Percentiles rank a stretch among this genome's conserved stretches.
Evolutionary conservation across 2,113 vertebrate genomes (phyloP).

Genomic region (Physeter macrocephalus): DNA sequence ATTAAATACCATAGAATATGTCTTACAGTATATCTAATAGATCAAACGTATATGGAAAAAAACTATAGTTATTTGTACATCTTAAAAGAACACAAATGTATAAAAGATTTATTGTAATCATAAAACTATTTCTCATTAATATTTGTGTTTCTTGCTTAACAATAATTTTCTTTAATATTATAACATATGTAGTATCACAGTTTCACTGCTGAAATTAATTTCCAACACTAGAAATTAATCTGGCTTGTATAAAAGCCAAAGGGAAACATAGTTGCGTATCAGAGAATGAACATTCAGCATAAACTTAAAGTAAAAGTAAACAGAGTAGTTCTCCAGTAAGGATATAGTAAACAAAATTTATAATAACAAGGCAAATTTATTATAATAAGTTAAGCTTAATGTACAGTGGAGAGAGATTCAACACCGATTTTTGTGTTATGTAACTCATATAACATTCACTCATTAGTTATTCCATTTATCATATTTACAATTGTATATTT

Average conservation of each 20-base stretch:
- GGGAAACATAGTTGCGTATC: not conserved
- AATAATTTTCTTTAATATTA: not conserved
- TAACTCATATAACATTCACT: not conserved
- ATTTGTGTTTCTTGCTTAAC: not conserved
- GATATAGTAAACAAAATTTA: slow-evolving; percentile 57
- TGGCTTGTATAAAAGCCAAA: not conserved
- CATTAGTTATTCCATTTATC: not conserved
- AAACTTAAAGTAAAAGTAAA: slow-evolving; percentile 28
- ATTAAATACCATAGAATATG: not conserved
- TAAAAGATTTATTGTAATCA: slow-evolving; percentile 41
- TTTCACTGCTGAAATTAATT: slow-evolving; percentile 21
- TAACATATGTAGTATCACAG: not conserved
- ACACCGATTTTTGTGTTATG: slow-evolving; percentile 43
- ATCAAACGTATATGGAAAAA: slow-evolving; percentile 5
- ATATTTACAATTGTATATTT: not conserved
- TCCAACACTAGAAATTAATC: slow-evolving; percentile 25
- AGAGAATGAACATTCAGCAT: slow-evolving; percentile 28
- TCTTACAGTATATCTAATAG: not conserved
- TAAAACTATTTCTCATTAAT: not conserved
- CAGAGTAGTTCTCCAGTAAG: slow-evolving; percentile 39
- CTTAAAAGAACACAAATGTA: slow-evolving; percentile 37
- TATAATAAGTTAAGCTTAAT: slow-evolving; percentile 58
- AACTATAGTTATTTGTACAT: slow-evolving; percentile 38
- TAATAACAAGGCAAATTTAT: slow-evolving; percentile 47
- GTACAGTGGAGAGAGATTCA: slow-evolving; percentile 24